phyloP scores from a whole-genome alignment of 2,113 vertebrate genomes.

The Prolemur simus region DNA sequence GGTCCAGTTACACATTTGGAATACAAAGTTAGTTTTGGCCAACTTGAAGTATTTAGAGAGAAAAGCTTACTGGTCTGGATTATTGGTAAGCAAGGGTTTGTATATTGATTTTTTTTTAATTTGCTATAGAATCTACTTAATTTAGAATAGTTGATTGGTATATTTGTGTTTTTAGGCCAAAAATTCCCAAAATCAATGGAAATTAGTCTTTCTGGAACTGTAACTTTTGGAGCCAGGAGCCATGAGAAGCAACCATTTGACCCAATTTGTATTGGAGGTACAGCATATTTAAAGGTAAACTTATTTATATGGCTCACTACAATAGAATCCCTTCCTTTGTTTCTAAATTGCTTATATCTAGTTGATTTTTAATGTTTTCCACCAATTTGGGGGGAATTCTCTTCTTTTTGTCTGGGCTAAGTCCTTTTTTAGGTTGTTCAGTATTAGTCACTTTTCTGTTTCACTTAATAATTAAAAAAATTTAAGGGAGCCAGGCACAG shows the following conservation, averaged over 20 bases:
- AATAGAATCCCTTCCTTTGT: neutral
- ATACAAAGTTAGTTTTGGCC: conserved; percentile 91
- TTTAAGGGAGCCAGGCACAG: neutral
- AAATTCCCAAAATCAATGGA: conserved; percentile 95
- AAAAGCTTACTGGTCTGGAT: conserved; percentile 93
- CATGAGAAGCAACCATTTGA: conserved; percentile 85
- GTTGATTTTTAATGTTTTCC: conserved; percentile 36
- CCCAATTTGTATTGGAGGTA: conserved; percentile 89
- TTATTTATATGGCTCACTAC: neutral
- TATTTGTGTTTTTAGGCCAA: conserved; percentile 87
- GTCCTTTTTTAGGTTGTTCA: neutral
- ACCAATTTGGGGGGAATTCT: neutral
- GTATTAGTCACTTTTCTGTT: neutral
- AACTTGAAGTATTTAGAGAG: conserved; percentile 92
- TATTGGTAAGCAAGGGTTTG: conserved; percentile 85
- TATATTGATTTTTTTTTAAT: neutral
- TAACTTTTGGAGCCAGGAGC: conserved; percentile 86
- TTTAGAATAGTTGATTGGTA: neutral
- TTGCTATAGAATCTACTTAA: neutral
- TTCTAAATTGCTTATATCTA: conserved; percentile 27
- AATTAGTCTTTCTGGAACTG: conserved; percentile 89
- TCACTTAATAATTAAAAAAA: conserved; percentile 25
- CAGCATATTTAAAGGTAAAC: conserved; percentile 93
- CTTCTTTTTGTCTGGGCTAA: neutral
- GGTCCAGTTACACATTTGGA: conserved; percentile 89